Evolutionary conservation across 2,888 invertebrate species (phyloP).

Genomic region (Dolichomitus sp.): DNA sequence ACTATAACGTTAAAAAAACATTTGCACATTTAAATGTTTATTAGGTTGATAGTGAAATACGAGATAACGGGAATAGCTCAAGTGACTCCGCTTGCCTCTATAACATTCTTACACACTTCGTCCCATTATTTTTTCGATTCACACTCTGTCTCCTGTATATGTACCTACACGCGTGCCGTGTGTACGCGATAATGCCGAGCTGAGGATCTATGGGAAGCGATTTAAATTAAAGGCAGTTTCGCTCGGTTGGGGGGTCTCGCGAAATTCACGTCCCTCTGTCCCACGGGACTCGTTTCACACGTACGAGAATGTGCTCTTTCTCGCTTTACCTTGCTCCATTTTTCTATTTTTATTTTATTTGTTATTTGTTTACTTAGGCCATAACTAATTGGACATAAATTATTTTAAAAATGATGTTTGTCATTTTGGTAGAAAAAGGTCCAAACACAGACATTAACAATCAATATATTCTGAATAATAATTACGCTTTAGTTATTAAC

Average conservation of each 20-base stretch:
- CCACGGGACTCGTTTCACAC: constrained; percentile 65
- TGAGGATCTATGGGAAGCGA: constrained; percentile 76
- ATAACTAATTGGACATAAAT: no score
- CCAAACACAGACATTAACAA: no score
- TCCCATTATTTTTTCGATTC: constrained; percentile 37
- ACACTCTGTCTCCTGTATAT: constrained; percentile 43
- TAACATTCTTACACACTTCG: constrained; percentile 4
- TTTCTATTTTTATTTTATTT: constrained; percentile 52
- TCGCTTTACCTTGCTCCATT: constrained; percentile 22
- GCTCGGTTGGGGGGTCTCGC: constrained; percentile 54
- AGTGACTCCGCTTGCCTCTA: constrained; percentile 7
- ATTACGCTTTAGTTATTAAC: no score
- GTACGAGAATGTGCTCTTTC: constrained; percentile 63
- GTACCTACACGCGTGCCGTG: constrained; percentile 31
- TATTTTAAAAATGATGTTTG: no score
- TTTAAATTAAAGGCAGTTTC: constrained; percentile 79
- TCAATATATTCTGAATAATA: no score
- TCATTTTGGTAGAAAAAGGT: no score
- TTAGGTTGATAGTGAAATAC: background rate
- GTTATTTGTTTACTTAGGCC: no score
- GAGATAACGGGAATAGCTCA: background rate
- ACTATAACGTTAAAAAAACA: background rate
- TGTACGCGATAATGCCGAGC: constrained; percentile 70
- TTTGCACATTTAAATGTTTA: background rate
- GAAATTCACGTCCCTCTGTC: constrained; percentile 65